A percentile compares a stretch with the other conserved stretches of the same genome.
phyloP scores from a whole-genome alignment of 2,113 vertebrate genomes.

The Cavia porcellus region DNA sequence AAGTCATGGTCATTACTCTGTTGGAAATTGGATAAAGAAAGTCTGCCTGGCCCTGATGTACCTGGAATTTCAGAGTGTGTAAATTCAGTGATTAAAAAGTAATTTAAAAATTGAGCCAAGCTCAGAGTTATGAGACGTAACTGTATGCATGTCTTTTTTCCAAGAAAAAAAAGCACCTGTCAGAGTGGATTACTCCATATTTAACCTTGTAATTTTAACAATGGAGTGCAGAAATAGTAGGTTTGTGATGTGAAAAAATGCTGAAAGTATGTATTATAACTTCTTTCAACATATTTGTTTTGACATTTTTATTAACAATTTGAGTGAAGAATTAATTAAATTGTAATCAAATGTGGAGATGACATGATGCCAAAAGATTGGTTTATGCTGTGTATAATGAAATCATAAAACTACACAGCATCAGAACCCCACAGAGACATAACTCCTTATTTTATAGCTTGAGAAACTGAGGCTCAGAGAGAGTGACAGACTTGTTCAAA shows the following conservation, averaged over 20 bases:
- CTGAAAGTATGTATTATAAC: slow-evolving; percentile 38
- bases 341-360: slow-evolving; percentile 67
- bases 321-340: slow-evolving; percentile 72
- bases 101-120: slow-evolving; percentile 53
- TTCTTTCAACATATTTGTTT: slow-evolving; percentile 61
- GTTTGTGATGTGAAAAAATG: slow-evolving; percentile 11
- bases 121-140: slow-evolving; percentile 24
- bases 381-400: slow-evolving; percentile 8
- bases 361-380: background rate
- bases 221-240: slow-evolving; percentile 21
- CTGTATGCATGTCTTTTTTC: background rate
- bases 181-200: slow-evolving; percentile 31
- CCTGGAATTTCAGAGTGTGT: slow-evolving; percentile 18
- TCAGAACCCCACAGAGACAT: background rate
- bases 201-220: slow-evolving; percentile 68
- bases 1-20: background rate
- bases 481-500: background rate
- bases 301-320: slow-evolving; percentile 78
- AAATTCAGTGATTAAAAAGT: slow-evolving; percentile 44
- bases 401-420: background rate
- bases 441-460: slow-evolving; percentile 12
- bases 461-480: background rate
- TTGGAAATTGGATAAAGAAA: slow-evolving; percentile 16
- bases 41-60: background rate
- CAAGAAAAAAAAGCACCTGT: background rate